Conservation (phyloP, 2,888 invertebrate genomes). For the Ryuthela nishihirai region DNA sequence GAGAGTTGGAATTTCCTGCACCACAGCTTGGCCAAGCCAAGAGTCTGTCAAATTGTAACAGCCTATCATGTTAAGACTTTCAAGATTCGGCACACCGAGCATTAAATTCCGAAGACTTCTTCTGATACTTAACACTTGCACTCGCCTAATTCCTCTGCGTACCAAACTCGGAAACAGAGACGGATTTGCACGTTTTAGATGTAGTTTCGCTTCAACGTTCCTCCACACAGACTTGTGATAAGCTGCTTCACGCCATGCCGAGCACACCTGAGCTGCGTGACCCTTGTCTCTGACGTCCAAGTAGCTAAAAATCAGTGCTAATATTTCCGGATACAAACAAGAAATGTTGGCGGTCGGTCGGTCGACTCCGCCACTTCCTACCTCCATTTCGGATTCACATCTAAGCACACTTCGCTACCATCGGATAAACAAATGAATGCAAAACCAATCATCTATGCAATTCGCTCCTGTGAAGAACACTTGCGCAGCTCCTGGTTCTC, state of each 20-base stretch:
- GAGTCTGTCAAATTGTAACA: slow-evolving; percentile 89
- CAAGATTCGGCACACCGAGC: slow-evolving; percentile 75
- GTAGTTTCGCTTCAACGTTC: slow-evolving; percentile 85
- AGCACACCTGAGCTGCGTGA: slow-evolving; percentile 75
- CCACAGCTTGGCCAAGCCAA: slow-evolving; percentile 76
- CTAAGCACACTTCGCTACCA: no score
- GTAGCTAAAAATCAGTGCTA: slow-evolving; percentile 86
- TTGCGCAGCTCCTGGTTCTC: no score
- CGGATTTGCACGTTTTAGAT: slow-evolving; percentile 72
- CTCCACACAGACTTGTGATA: slow-evolving; percentile 91
- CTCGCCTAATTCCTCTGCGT: slow-evolving; percentile 77
- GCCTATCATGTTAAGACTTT: slow-evolving; percentile 82
- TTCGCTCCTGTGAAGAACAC: no score
- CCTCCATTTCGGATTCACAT: no score
- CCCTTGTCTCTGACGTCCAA: slow-evolving; percentile 84
- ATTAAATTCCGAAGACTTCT: slow-evolving; percentile 80
- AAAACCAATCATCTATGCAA: no score
- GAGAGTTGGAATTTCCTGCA: slow-evolving; percentile 63
- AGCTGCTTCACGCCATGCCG: slow-evolving; percentile 84
- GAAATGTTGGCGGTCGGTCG: slow-evolving; percentile 64
- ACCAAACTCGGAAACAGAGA: slow-evolving; percentile 80
- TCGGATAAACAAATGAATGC: no score
- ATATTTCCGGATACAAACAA: slow-evolving; percentile 83
- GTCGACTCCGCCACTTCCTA: no score
- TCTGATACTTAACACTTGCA: slow-evolving; percentile 82